A percentile compares a stretch with the other conserved stretches of the same genome.
Evolutionary conservation across 2,113 vertebrate genomes (phyloP).

Genomic region (Tychaedon coryphoeus): DNA sequence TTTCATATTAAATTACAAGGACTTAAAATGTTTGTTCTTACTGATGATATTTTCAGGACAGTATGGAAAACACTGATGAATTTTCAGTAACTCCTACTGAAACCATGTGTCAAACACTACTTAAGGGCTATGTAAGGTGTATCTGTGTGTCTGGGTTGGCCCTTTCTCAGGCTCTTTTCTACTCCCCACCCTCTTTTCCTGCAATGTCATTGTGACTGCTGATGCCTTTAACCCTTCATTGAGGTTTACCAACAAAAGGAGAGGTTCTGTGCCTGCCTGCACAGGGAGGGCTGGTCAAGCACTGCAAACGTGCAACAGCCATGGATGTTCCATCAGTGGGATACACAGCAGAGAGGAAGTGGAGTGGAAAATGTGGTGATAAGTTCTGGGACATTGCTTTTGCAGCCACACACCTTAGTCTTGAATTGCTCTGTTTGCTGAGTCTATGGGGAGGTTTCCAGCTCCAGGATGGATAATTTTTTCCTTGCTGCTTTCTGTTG

Average conservation of each 20-base stretch:
- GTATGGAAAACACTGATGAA: not conserved
- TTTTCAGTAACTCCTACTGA: not conserved
- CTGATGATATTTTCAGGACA: not conserved
- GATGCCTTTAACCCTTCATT: not conserved
- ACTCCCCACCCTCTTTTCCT: not conserved
- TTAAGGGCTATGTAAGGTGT: not conserved
- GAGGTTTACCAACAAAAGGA: not conserved
- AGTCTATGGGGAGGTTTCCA: not conserved
- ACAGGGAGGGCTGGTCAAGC: not conserved
- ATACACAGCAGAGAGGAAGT: not conserved
- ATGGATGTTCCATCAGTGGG: not conserved
- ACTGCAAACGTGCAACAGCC: rapidly evolving
- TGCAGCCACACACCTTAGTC: not conserved
- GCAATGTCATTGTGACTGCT: not conserved
- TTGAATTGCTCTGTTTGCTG: not conserved
- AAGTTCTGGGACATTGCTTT: not conserved
- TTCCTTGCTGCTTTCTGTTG: not conserved
- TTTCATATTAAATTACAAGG: not conserved
- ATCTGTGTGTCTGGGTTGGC: not conserved
- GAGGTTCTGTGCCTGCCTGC: not conserved
- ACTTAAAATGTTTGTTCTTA: not conserved
- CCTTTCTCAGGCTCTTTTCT: not conserved
- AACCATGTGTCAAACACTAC: not conserved
- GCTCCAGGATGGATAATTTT: not conserved
- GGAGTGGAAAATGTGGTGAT: not conserved